Base-by-base conservation (phyloP, 2,888 invertebrate species). In the Anarsia innoxiella region DNA sequence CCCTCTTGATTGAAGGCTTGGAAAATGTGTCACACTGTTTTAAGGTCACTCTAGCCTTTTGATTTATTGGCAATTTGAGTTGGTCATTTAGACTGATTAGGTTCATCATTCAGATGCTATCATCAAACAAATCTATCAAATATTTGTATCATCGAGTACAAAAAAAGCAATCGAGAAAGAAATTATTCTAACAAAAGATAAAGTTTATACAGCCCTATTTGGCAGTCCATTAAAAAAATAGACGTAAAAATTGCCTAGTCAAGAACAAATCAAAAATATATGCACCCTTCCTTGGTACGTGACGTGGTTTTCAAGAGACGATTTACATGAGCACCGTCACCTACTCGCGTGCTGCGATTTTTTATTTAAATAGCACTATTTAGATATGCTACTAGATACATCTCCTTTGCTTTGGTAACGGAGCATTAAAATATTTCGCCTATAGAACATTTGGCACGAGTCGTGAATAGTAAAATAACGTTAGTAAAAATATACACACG, bases 211-310 rank as follows among this genome's bases (percentile, higher is more conserved):
- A n/a, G n/a, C n/a, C n/a, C n/a, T n/a, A n/a, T n/a, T n/a, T n/a
- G n/a, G n/a, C n/a, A n/a, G n/a, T n/a, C n/a, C n/a, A n/a, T n/a
- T n/a, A n/a, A n/a, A n/a, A 64, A 66, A 66, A 69, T 61, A 66
- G 64, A 53, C 58, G 51, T 64, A 73, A 73, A 78, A 75, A 68
- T 72, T 70, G 76, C 74, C 69, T 71, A 65, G 65, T 65, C 66
- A 70, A 75, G 74, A 74, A 82, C 78, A 82, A 83, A 80, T 82
- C 80, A 83, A 80, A 83, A 84, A 84, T 79, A 82, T 83, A 84
- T 84, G 82, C 84, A 84, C 84, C 84, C 84, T 82, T 75, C 71
- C 61, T 48, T 44, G 52, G 60, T 72, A 84, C 84, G 84, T 84
- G 84, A 74, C 67, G 66, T 56, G 80, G 58, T 71, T 78, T 51